phyloP scores from a whole-genome alignment of 1,140 invertebrate species.

The Teleopsis dalmanni region DNA sequence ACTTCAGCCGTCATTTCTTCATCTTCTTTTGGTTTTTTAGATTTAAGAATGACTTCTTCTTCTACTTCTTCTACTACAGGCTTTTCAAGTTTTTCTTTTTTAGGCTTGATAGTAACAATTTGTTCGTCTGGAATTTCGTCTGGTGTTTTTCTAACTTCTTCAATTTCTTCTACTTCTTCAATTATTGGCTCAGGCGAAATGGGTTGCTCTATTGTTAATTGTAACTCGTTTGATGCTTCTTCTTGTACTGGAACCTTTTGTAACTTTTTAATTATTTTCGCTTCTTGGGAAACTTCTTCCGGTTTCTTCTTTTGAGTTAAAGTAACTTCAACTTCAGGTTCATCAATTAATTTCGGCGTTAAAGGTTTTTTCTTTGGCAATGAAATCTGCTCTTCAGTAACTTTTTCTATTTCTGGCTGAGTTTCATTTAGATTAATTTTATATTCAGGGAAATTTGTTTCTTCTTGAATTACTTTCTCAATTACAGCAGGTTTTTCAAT shows the following conservation, averaged over 20 bases:
- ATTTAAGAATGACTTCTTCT: constrained; percentile 14
- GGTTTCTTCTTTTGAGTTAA: constrained; percentile 27
- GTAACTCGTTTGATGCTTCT: constrained; percentile 27
- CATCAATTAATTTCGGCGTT: constrained; percentile 24
- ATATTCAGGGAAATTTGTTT: constrained; percentile 27
- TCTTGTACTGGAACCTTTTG: constrained; percentile 20
- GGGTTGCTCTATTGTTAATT: constrained; percentile 23
- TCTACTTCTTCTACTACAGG: constrained; percentile 1
- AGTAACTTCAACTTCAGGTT: constrained; percentile 34
- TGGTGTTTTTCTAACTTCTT: constrained; percentile 6
- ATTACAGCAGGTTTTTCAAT: too few relatives aligned
- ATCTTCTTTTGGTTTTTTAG: constrained; percentile 29
- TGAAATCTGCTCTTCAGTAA: constrained; percentile 21
- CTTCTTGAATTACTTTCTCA: constrained; percentile 18
- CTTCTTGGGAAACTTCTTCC: constrained; percentile 37
- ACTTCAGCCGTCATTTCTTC: constrained; percentile 22
- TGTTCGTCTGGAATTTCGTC: constrained; percentile 1
- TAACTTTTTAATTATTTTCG: constrained; percentile 31
- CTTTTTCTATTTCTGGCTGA: constrained; percentile 11
- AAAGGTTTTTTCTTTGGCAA: constrained; percentile 25
- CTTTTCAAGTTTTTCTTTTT: constrained; percentile 19
- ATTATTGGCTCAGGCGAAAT: constrained; percentile 22
- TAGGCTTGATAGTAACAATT: constrained; percentile 15
- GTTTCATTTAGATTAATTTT: constrained; percentile 7
- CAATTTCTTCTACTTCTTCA: constrained; percentile 21